Evolutionary conservation across 2,797 vertebrate species (phyloP).

Genomic region (Acrossocheilus wenchowensis): DNA sequence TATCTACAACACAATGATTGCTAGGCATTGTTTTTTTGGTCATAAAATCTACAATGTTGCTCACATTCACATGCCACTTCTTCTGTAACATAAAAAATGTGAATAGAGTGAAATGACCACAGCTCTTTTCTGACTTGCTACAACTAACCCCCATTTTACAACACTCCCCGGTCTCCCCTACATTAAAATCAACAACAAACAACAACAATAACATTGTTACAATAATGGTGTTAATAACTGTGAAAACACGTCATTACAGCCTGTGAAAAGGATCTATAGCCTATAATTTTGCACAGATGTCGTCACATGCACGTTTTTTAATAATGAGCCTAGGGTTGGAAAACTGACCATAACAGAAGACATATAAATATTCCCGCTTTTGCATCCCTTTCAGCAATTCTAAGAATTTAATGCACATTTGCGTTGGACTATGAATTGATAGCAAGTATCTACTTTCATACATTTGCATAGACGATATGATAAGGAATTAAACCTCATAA

Average conservation of each 20-base stretch:
- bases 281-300: not conserved
- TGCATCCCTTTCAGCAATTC: not conserved
- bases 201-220: not conserved
- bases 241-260: not conserved
- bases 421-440: not conserved
- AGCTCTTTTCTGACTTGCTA: too few species aligned
- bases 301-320: not conserved
- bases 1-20: too few species aligned
- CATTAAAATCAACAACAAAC: not conserved
- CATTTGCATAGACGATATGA: not conserved
- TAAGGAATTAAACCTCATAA: not conserved
- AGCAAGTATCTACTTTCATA: not conserved
- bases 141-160: too few species aligned
- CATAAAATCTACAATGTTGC: too few species aligned
- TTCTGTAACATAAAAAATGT: too few species aligned
- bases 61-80: too few species aligned
- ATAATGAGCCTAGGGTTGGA: not conserved
- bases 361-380: not conserved
- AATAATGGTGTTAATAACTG: not conserved
- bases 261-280: not conserved
- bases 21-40: too few species aligned
- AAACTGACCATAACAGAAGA: not conserved
- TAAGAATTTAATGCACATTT: not conserved
- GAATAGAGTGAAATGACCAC: too few species aligned
- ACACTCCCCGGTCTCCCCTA: too few species aligned